Evolutionary conservation across 37 sponge, comb jelly and placozoan species (phyloP), one percentile per base, ranked within the genome.

Genomic region (Crambe crambe): DNA sequence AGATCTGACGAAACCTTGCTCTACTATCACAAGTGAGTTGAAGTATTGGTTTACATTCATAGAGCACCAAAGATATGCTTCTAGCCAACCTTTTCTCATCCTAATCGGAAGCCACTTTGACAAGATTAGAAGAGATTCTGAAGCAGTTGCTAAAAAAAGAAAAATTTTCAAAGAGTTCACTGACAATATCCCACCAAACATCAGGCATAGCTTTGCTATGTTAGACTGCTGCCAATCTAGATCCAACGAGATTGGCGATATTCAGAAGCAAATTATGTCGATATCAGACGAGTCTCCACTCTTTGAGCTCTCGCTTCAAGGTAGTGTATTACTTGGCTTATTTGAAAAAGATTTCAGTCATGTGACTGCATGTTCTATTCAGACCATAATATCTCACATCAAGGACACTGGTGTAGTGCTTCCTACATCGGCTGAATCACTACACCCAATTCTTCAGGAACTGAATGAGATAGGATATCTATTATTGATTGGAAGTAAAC

Each of bases 31-130:
- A 21, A 38, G 42, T 26, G n/a, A 43, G 38, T 35, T 85, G 29
- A 9, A 54, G 22, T 78, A 60, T 39, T 85, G 86, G 86, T 40
- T 85, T 1, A 41, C 57, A 18, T 72, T 78, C 36, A 72, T 85
- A 10, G 37, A 59, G 25, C 31, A 61, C 27, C 72, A 74, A 23
- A 38, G 43, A 12, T 56, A 34, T 5, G 22, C 31, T 10, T n/a
- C n/a, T n/a, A n/a, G n/a, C n/a, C n/a, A 17, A 12, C 2, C 9
- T 31, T 58, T 40, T 20, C 29, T 58, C 22, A 60, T 80, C 30
- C 51, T 80, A 3, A 59, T 80, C 37, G 71, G 58, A 10, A 80
- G 81, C 43, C 81, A 71, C 70, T 39, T 58, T 9, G 72, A 80
- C 41, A 38, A 9, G 1, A 31, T 68, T 36, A 18, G 12, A 30